Evolutionary conservation across 2,888 invertebrate species (phyloP).

Genomic region (Lamproptera curius): DNA sequence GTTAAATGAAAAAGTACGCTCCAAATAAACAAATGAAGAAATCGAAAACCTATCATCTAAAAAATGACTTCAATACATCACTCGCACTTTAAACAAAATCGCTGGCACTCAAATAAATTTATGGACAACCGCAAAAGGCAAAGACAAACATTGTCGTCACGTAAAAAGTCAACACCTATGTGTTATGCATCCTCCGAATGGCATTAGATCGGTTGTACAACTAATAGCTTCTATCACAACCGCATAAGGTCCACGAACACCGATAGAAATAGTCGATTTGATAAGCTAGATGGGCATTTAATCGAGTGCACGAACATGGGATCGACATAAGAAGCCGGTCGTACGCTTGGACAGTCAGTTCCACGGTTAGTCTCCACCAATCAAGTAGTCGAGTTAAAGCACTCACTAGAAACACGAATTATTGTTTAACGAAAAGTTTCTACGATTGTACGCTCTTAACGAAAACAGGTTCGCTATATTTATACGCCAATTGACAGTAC

Average conservation of each 20-base stretch:
- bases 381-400: too few relatives aligned
- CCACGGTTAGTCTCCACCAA: too few relatives aligned
- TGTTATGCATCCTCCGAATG: neutral
- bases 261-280: neutral
- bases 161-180: too few relatives aligned
- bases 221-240: neutral
- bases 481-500: constrained; percentile 26
- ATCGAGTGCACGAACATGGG: constrained; percentile 12
- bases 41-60: too few relatives aligned
- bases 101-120: too few relatives aligned
- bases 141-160: too few relatives aligned
- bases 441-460: constrained; percentile 26
- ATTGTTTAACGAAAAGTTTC: constrained; percentile 3
- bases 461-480: constrained; percentile 31
- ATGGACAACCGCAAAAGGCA: too few relatives aligned
- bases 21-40: too few relatives aligned
- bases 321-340: constrained; percentile 12
- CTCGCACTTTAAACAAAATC: too few relatives aligned
- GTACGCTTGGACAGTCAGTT: constrained; percentile 5
- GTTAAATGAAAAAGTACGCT: too few relatives aligned
- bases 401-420: neutral
- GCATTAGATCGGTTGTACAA: neutral
- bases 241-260: neutral
- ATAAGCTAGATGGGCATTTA: constrained; percentile 17
- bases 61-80: too few relatives aligned